A percentile compares a stretch with the other conserved stretches of the same genome.
phyloP scores from a whole-genome alignment of 2,888 invertebrate genomes.

The Drosophila anomalata region DNA sequence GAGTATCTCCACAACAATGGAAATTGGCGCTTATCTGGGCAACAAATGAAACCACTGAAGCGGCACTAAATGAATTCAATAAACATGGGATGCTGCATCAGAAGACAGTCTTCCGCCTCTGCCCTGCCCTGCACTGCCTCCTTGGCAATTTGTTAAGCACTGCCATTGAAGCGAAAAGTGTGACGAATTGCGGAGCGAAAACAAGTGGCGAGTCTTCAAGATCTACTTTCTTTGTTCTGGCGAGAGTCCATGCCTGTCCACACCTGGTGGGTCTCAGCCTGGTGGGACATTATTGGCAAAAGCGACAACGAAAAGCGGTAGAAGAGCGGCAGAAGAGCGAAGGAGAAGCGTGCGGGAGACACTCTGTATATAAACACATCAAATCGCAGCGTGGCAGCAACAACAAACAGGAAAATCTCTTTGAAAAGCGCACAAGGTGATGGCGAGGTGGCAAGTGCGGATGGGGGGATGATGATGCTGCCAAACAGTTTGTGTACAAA shows the following conservation, averaged over 20 bases:
- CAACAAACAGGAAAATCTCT: slow-evolving; percentile 64
- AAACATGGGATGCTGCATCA: slow-evolving; percentile 36
- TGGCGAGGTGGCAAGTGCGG: slow-evolving; percentile 15
- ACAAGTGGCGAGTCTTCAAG: slow-evolving; percentile 11
- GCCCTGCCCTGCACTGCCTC: slow-evolving; percentile 10
- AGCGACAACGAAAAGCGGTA: slow-evolving; percentile 21
- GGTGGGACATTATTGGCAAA: slow-evolving; percentile 59
- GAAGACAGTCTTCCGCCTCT: slow-evolving; percentile 10
- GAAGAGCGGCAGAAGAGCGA: not conserved
- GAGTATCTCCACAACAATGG: slow-evolving; percentile 23
- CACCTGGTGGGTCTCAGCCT: slow-evolving; percentile 58
- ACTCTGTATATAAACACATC: slow-evolving; percentile 65
- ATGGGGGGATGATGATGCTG: slow-evolving; percentile 30
- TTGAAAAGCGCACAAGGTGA: slow-evolving; percentile 51
- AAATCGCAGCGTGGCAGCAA: slow-evolving; percentile 61
- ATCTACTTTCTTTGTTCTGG: slow-evolving; percentile 21
- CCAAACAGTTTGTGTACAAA: slow-evolving; percentile 53
- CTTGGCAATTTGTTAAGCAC: slow-evolving; percentile 60
- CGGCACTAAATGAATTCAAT: slow-evolving; percentile 27
- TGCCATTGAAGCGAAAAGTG: slow-evolving; percentile 65
- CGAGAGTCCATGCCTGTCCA: slow-evolving; percentile 49
- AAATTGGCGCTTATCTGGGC: slow-evolving; percentile 44
- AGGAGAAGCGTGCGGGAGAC: too few relatives aligned
- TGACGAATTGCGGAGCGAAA: slow-evolving; percentile 59
- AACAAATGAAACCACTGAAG: slow-evolving; percentile 23